A percentile compares a stretch with the other conserved stretches of the same genome.
These are phyloP conservation scores for Drosophila eugracilis DNA, from an alignment of 1,140 invertebrate species.

Conservation along the genomic window DNA sequence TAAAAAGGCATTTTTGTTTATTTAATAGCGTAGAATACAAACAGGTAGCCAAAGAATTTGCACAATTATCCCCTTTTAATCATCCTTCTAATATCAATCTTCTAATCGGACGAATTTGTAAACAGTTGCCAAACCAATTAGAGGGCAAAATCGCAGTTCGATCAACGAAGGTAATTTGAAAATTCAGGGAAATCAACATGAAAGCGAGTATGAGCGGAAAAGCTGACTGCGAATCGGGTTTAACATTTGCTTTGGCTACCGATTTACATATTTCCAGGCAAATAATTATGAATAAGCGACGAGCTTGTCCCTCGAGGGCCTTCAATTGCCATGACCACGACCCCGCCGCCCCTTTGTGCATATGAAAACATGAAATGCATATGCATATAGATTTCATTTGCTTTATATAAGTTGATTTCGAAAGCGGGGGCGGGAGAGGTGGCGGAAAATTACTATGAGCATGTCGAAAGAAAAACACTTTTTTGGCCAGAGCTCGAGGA, in stretches of 20 bases:
- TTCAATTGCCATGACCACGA: constrained; percentile 10
- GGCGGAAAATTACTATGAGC: constrained; percentile 24
- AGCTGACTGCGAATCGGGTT: constrained; percentile 36
- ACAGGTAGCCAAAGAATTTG: no score
- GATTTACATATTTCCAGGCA: constrained; percentile 71
- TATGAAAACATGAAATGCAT: constrained; percentile 39
- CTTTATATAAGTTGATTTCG: constrained; percentile 60
- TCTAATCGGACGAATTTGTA: constrained; percentile 26
- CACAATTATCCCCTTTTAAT: not conserved
- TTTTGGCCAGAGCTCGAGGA: constrained; percentile 14
- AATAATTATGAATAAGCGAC: constrained; percentile 65
- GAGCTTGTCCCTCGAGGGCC: constrained; percentile 14
- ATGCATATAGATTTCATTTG: constrained; percentile 59
- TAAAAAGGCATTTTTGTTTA: not conserved
- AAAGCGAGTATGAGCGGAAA: constrained; percentile 5
- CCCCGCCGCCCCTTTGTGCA: constrained; percentile 24
- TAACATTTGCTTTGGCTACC: constrained; percentile 40
- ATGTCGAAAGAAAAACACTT: constrained; percentile 41
- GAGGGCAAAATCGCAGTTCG: constrained; percentile 17
- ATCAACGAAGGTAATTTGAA: constrained; percentile 34
- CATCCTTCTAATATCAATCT: no score
- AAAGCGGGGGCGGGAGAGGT: constrained; percentile 22
- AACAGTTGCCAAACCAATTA: constrained; percentile 27
- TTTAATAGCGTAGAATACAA: no score
- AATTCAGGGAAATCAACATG: constrained; percentile 29